A percentile compares a stretch with the other conserved stretches of the same genome.
Evolutionary conservation across 2,888 invertebrate genomes (phyloP).

Genomic region (Scelioninae gen. 1): DNA sequence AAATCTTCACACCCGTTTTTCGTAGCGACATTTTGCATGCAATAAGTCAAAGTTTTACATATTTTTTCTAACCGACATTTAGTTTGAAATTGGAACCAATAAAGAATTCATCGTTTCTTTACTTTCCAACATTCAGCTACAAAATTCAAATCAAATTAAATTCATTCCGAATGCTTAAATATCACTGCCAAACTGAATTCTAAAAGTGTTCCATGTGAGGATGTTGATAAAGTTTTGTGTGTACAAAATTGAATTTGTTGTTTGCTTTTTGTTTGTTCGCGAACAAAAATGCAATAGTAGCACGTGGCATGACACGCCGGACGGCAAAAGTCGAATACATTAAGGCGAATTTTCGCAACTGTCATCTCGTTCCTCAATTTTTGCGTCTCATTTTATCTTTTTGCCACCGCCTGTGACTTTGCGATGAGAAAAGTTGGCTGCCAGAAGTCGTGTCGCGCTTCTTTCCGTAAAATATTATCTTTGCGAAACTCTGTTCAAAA

Average conservation of each 20-base stretch:
- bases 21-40: too few species aligned
- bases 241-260: conserved; percentile 49
- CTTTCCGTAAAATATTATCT: too few species aligned
- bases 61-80: too few species aligned
- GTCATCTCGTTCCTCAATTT: conserved; percentile 45
- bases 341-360: conserved; percentile 59
- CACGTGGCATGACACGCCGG: conserved; percentile 55
- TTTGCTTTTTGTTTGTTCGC: conserved; percentile 43
- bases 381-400: conserved; percentile 33
- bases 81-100: background rate
- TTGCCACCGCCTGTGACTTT: conserved; percentile 21
- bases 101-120: background rate
- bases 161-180: too few species aligned
- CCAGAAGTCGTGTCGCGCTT: conserved; percentile 37
- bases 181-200: too few species aligned
- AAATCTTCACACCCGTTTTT: background rate
- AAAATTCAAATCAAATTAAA: too few species aligned
- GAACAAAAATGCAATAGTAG: conserved; percentile 68
- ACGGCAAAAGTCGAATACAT: conserved; percentile 60
- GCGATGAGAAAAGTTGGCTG: conserved; percentile 63
- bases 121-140: too few species aligned
- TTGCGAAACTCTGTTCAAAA: too few species aligned
- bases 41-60: too few species aligned
- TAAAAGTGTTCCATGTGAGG: background rate
- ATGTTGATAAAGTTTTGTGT: conserved; percentile 10